phyloP scores from a whole-genome alignment of 2,113 vertebrate species.

The Crocuta crocuta region DNA sequence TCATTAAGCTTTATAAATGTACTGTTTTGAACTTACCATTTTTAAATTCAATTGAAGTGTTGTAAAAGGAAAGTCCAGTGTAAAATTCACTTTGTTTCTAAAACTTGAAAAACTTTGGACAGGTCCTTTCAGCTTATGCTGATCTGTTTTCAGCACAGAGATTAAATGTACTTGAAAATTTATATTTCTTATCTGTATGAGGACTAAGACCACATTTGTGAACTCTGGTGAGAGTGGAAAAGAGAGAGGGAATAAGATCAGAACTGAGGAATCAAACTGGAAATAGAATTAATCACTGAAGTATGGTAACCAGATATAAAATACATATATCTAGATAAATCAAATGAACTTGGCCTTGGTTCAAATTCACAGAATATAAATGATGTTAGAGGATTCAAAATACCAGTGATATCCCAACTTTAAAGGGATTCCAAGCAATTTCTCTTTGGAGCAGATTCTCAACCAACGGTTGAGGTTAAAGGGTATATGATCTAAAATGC shows the following conservation, averaged over 20 bases:
- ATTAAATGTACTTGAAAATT: background rate
- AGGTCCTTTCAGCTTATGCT: background rate
- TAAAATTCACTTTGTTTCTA: conserved; percentile 13
- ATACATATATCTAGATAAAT: background rate
- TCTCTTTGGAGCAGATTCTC: background rate
- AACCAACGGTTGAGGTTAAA: background rate
- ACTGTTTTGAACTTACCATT: background rate
- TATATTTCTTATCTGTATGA: background rate
- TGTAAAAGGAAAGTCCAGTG: background rate
- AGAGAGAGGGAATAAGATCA: background rate
- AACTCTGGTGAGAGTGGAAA: background rate
- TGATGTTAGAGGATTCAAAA: background rate
- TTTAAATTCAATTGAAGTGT: background rate
- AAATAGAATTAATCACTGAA: background rate
- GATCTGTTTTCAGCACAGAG: background rate
- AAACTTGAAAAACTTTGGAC: background rate
- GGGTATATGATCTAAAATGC: background rate
- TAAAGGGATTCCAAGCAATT: background rate
- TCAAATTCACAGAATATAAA: background rate
- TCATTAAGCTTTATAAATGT: background rate
- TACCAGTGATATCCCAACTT: background rate
- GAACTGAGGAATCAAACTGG: background rate
- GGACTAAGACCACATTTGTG: background rate
- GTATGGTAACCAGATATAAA: background rate
- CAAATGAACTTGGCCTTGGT: background rate